Base-by-base conservation (phyloP, 2,113 vertebrate species). In the Camelus bactrianus region DNA sequence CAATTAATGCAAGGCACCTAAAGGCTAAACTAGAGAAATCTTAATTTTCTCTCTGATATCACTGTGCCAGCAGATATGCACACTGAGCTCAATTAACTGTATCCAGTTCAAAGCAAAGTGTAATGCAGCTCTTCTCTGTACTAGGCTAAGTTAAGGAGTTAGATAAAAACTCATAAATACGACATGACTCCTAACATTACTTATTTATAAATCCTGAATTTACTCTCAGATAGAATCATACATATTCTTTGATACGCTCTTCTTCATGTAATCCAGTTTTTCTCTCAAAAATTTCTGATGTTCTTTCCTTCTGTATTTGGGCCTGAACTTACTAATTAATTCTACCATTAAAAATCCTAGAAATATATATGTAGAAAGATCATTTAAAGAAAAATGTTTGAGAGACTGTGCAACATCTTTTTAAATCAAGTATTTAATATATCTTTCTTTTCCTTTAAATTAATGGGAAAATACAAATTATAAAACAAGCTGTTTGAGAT, bases 341-440 rank as follows among this genome's bases (percentile, higher is more conserved):
- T 67, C 12, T 79, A 60, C 30, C 35, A 62, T 84, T 95, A 86
- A 96, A 86, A 52, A n/a, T 35, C 19, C 16, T 79, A 85, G 35
- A 52, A 86, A 92, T 58, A 83, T 93, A 67, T 38, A 76, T 9
- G n/a, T 6, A 64, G 88, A 89, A 95, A 8, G 24, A 92, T 87
- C 12, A 64, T 32, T 20, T 89, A 52, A 95, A 85, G 80, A 85
- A 86, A 84, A 93, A 19, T 35, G 22, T 69, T 73, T 89, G 32
- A 65, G 2, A 97, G 38, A 80, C 13, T 60, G 42, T 79, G n/a
- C 0, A 19, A 90, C 26, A 58, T 87, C 30, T 38, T 46, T 42
- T 17, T 24, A 7, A 77, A 26, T 35, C 19, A 98, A 89, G 6
- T 14, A 95, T 64, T 77, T 91, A 88, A 87, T 17, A 28, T 17